Conservation (phyloP, 2,888 invertebrate species). For the Sarcophaga caerulescens region DNA sequence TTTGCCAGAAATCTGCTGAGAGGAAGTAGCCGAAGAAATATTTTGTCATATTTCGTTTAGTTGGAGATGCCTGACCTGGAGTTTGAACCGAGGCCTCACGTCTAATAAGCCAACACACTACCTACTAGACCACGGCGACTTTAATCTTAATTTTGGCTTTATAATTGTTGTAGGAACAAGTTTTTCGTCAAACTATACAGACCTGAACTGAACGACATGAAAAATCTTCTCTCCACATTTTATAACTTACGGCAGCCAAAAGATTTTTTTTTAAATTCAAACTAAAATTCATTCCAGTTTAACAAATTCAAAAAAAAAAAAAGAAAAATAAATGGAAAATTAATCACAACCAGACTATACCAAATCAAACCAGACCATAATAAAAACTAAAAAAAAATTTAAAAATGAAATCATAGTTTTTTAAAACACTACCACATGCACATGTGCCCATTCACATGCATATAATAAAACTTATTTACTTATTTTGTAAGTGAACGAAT, state of each 20-base stretch:
- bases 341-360: background rate
- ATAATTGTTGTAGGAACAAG: too few relatives aligned
- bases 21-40: too few relatives aligned
- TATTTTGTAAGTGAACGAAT: background rate
- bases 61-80: too few relatives aligned
- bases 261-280: background rate
- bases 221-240: too few relatives aligned
- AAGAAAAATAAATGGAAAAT: background rate
- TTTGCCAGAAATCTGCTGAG: too few relatives aligned
- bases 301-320: conserved; percentile 17
- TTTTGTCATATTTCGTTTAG: too few relatives aligned
- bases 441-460: background rate
- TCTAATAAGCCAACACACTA: too few relatives aligned
- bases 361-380: background rate
- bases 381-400: conserved; percentile 20
- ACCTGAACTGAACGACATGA: too few relatives aligned
- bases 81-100: too few relatives aligned
- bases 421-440: conserved; percentile 21
- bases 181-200: too few relatives aligned
- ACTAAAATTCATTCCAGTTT: conserved; percentile 21
- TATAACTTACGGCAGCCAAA: background rate
- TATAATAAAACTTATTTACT: background rate
- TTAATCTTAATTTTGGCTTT: too few relatives aligned
- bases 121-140: too few relatives aligned
- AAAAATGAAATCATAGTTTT: conserved; percentile 57